These are phyloP conservation scores for Pangasius macronema DNA, from an alignment of 2,797 vertebrate genomes.

Conservation along the genomic window DNA sequence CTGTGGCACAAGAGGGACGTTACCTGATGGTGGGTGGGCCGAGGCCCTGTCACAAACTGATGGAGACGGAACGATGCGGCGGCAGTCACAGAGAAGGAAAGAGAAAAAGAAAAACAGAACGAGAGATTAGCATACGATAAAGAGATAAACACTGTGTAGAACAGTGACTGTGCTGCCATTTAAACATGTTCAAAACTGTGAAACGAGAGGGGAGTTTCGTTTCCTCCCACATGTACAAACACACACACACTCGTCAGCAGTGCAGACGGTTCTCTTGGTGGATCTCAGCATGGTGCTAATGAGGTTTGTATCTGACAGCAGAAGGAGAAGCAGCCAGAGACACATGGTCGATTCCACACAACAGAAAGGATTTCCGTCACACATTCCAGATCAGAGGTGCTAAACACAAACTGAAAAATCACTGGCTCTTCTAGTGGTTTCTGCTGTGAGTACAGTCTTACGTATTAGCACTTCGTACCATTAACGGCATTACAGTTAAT, in stretches of 20 bases:
- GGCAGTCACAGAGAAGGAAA: slow-evolving; percentile 63
- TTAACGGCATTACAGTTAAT: background rate
- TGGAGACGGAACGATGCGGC: slow-evolving; percentile 62
- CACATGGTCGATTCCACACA: slow-evolving; percentile 25
- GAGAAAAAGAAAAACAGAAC: slow-evolving; percentile 50
- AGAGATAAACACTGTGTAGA: background rate
- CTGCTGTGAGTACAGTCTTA: background rate
- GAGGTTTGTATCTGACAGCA: slow-evolving; percentile 33
- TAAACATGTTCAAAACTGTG: slow-evolving; percentile 10
- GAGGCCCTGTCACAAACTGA: slow-evolving; percentile 98
- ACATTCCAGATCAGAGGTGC: slow-evolving; percentile 18
- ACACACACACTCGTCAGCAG: slow-evolving; percentile 6
- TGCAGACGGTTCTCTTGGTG: slow-evolving; percentile 16
- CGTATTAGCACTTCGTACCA: background rate
- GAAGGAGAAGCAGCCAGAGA: slow-evolving; percentile 21
- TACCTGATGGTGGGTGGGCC: slow-evolving; percentile 99
- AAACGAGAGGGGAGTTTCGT: background rate
- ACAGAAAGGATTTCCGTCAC: slow-evolving; percentile 17
- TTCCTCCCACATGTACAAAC: background rate
- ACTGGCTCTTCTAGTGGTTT: slow-evolving; percentile 12
- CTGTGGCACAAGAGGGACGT: slow-evolving; percentile 40
- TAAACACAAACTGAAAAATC: slow-evolving; percentile 1
- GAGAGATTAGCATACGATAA: slow-evolving; percentile 50
- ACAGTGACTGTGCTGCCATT: background rate
- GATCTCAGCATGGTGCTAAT: slow-evolving; percentile 39